Percentiles rank a stretch among this genome's conserved stretches.
Evolutionary conservation across 2,888 invertebrate species (phyloP).

Genomic region (Synergus itoensis): DNA sequence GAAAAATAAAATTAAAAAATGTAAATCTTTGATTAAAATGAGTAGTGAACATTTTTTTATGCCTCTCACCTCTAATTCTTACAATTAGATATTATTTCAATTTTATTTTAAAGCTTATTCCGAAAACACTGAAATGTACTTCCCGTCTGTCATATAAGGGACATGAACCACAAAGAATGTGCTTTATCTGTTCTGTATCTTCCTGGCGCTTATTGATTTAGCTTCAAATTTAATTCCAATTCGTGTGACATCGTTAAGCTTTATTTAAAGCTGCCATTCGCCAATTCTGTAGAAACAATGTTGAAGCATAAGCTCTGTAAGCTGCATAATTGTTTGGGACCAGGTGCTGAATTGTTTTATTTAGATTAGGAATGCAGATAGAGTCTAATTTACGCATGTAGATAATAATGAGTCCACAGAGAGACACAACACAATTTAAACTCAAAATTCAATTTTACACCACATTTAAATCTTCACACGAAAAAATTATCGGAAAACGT

Average conservation of each 20-base stretch:
- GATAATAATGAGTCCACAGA: not conserved
- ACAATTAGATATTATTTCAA: not conserved
- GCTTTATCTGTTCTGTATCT: not conserved
- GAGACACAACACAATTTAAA: not conserved
- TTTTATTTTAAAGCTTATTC: conserved; percentile 13
- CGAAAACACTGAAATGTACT: not conserved
- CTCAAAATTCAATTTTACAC: not conserved
- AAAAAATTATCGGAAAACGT: not conserved
- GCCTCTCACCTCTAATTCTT: not conserved
- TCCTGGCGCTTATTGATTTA: not conserved
- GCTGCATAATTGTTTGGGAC: conserved; percentile 22
- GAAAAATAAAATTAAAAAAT: too few species aligned
- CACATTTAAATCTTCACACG: not conserved
- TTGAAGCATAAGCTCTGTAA: conserved; percentile 27
- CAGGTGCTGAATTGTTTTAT: conserved; percentile 33
- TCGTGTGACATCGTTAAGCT: not conserved
- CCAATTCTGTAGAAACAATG: conserved; percentile 17
- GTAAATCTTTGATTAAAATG: too few species aligned
- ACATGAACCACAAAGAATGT: conserved; percentile 10
- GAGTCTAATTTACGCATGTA: conserved; percentile 12
- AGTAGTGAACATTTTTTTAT: too few species aligned
- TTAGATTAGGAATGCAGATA: not conserved
- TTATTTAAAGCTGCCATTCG: not conserved
- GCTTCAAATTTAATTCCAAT: conserved; percentile 19
- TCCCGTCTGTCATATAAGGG: not conserved